Conservation (phyloP, 2,888 invertebrate genomes). For the Bombylius major region DNA sequence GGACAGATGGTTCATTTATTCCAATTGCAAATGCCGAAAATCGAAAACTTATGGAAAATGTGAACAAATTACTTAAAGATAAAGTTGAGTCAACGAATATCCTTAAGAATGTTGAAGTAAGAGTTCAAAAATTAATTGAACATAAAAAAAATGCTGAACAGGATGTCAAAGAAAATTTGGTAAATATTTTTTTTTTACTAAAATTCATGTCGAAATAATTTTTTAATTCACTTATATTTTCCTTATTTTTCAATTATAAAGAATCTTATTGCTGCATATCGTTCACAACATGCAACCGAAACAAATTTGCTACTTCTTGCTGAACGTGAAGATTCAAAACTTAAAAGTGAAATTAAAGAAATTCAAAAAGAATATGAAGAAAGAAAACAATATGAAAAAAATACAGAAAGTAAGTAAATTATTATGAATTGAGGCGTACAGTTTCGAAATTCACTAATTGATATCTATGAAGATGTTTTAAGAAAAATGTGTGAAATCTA, state of each 20-base stretch:
- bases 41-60: constrained; percentile 30
- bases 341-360: constrained; percentile 24
- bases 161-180: constrained; percentile 45
- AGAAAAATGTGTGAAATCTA: too few relatives aligned
- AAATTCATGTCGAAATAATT: neutral
- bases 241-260: constrained; percentile 7
- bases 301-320: constrained; percentile 39
- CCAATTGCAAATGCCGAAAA: constrained; percentile 71
- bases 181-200: constrained; percentile 17
- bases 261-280: constrained; percentile 54
- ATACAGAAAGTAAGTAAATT: constrained; percentile 24
- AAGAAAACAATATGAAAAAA: constrained; percentile 21
- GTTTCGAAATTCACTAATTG: too few relatives aligned
- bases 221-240: neutral
- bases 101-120: constrained; percentile 37
- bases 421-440: too few relatives aligned
- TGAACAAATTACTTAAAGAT: constrained; percentile 37
- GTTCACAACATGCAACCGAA: constrained; percentile 55
- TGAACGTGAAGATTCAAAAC: constrained; percentile 32
- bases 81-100: constrained; percentile 38
- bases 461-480: too few relatives aligned
- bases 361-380: constrained; percentile 24
- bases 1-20: constrained; percentile 63
- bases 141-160: constrained; percentile 41
- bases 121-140: constrained; percentile 35